These are phyloP conservation scores for Phataginus tricuspis DNA, from an alignment of 2,797 vertebrate genomes.

Conservation along the genomic window DNA sequence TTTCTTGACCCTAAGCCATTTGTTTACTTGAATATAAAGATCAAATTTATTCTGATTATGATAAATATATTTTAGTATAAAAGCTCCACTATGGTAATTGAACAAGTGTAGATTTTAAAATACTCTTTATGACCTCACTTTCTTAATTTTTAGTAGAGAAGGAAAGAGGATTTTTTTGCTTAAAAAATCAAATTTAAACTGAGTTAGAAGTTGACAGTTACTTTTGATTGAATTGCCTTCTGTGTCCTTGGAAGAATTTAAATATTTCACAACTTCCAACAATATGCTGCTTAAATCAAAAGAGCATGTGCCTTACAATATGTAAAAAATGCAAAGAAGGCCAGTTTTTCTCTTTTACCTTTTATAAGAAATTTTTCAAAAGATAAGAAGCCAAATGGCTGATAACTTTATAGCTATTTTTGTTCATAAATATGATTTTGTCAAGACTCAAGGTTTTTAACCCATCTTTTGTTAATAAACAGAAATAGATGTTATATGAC, in stretches of 20 bases:
- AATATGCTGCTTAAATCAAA: constrained; percentile 11
- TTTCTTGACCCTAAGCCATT: background rate
- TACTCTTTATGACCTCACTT: background rate
- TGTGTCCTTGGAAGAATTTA: background rate
- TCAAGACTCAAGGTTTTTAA: background rate
- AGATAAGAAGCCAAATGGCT: background rate
- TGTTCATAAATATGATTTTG: background rate
- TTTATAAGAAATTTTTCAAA: constrained; percentile 24
- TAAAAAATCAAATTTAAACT: constrained; percentile 15
- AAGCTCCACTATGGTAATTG: background rate
- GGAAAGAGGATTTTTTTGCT: background rate
- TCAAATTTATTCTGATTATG: constrained; percentile 11
- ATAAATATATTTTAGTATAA: constrained; percentile 24
- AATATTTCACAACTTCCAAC: background rate
- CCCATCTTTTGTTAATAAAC: background rate
- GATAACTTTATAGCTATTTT: background rate
- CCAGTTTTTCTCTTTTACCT: background rate
- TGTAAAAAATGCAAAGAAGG: constrained; percentile 20
- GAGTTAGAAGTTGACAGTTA: background rate
- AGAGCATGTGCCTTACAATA: background rate
- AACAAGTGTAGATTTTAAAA: background rate
- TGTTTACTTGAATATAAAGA: constrained; percentile 15
- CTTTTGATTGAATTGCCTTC: background rate
- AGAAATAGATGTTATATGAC: background rate
- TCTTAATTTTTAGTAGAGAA: background rate